These are phyloP conservation scores for Drosophila pullipes DNA, from an alignment of 2,888 invertebrate genomes.

Conservation along the genomic window DNA sequence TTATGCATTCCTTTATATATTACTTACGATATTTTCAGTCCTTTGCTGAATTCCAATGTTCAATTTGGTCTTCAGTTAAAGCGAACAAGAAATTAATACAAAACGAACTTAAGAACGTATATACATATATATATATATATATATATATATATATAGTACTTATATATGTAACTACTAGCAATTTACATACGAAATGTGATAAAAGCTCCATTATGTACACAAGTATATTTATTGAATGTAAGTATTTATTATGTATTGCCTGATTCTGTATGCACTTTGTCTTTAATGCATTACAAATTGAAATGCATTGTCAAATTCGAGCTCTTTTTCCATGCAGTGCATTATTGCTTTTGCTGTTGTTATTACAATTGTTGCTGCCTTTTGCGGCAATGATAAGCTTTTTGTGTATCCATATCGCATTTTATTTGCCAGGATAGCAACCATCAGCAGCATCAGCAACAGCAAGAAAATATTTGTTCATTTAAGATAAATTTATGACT, in stretches of 20 bases:
- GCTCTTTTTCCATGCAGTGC: conserved; percentile 31
- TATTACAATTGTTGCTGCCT: conserved; percentile 45
- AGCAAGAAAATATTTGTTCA: conserved; percentile 79
- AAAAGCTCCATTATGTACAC: background rate
- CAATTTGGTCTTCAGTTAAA: background rate
- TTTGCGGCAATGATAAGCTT: conserved; percentile 76
- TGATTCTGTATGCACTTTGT: conserved; percentile 57
- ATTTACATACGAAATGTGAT: conserved; percentile 15
- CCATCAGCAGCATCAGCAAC: conserved; percentile 30
- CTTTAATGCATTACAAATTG: conserved; percentile 72
- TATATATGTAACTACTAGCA: background rate
- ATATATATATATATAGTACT: background rate
- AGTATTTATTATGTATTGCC: conserved; percentile 49
- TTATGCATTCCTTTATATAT: background rate
- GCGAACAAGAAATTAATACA: conserved; percentile 4
- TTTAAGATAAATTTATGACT: conserved; percentile 80
- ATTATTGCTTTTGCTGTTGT: conserved; percentile 38
- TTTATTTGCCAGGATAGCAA: conserved; percentile 67
- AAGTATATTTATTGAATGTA: conserved; percentile 11
- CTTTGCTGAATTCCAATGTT: background rate
- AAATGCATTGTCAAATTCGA: conserved; percentile 67
- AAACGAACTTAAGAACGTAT: background rate
- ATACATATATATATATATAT: background rate
- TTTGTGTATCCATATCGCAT: conserved; percentile 61
- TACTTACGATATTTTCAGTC: background rate